Base-by-base conservation (phyloP, 2,888 invertebrate species). In the Dexiosoma caninum region DNA sequence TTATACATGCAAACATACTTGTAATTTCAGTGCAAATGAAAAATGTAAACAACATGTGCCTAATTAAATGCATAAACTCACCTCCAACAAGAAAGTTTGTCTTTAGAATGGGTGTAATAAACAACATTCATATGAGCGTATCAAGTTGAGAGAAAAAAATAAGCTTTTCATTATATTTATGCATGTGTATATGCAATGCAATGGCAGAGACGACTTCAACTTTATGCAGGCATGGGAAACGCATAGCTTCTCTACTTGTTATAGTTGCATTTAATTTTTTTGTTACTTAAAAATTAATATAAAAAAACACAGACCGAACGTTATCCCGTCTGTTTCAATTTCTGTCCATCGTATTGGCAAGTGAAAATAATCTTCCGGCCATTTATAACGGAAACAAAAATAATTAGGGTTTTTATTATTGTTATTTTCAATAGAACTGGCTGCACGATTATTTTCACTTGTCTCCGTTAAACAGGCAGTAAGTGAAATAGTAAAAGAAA, bases 51-150 rank as follows among this genome's bases (percentile, higher is more conserved):
- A 67, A 16, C 14, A 14, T 6, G 21, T 21, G 23, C 12, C 27
- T 59, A 67, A 59, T 59, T 67, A 19, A 67, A 32, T 59, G 42
- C 35, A 51, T 16, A 51, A 66, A 75, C 23, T 67, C 75, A 51
- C 49, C 46, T 37, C 42, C 19, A 19, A 44, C 14, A 44, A 42
- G 14, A 42, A 14, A 42, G 16, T 42, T 4, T 42, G 14, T 57
- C 9, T 8, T 37, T 51, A 23, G n/a, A 67, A 21, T 4, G n/a
- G 5, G 0, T 40, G 14, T 30, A 51, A n/a, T 42, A 53, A 30
- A 21, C 10, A 19, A 0, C 35, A 40, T 40, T 49, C 2, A 64
- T 16, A n/a, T 21, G 44, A 19, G 8, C 32, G n/a, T 35, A 23
- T 19, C 7, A 35, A 59, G 21, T n/a, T 30, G 53, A 62, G 62